Evolutionary conservation across 1,140 invertebrate species (phyloP).

Genomic region (Gonioctena quinquepunctata): DNA sequence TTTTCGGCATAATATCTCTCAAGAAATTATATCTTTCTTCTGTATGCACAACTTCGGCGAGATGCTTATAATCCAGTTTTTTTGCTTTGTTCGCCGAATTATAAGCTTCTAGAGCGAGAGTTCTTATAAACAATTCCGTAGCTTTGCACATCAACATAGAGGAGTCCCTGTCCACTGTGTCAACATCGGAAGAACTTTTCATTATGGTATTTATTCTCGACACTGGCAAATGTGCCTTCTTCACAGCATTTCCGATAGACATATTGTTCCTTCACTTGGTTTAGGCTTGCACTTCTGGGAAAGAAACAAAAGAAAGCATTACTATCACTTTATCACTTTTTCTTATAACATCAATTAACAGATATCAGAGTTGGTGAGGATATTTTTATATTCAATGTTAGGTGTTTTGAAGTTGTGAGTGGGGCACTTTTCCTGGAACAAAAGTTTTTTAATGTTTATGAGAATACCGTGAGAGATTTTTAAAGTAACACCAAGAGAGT

Average conservation of each 20-base stretch:
- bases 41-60: slow-evolving; percentile 70
- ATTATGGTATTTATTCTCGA: slow-evolving; percentile 81
- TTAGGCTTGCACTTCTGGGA: not conserved
- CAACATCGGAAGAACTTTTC: slow-evolving; percentile 84
- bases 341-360: too few relatives aligned
- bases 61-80: slow-evolving; percentile 68
- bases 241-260: not conserved
- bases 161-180: slow-evolving; percentile 75
- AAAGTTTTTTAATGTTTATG: too few relatives aligned
- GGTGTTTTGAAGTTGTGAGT: too few relatives aligned
- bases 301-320: not conserved
- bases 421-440: too few relatives aligned
- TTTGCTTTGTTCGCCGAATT: slow-evolving; percentile 53
- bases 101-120: slow-evolving; percentile 65
- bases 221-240: slow-evolving; percentile 60
- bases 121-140: slow-evolving; percentile 72
- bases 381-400: too few relatives aligned
- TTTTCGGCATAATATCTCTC: slow-evolving; percentile 71
- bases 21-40: slow-evolving; percentile 70
- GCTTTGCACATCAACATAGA: slow-evolving; percentile 74
- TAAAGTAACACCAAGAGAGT: too few relatives aligned
- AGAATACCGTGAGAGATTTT: too few relatives aligned
- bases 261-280: not conserved
- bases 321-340: not conserved
- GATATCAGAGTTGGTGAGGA: too few relatives aligned